These are phyloP conservation scores for Virgularia gustaviana DNA, from an alignment of 92 coral and sea anemone species.

Conservation along the genomic window DNA sequence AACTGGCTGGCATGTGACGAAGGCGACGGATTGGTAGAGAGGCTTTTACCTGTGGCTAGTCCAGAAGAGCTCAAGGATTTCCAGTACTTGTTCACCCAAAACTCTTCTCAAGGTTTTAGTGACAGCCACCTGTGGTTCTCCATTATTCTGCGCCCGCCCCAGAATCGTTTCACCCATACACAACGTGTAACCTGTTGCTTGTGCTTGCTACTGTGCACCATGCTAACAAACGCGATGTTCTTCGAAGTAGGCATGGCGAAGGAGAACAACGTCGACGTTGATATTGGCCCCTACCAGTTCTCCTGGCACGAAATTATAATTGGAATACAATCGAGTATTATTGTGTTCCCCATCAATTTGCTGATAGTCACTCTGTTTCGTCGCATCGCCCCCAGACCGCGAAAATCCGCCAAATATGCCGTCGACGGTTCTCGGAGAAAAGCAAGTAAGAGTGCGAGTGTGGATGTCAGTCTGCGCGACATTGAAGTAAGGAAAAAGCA, in stretches of 20 bases:
- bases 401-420: slow-evolving; percentile 56
- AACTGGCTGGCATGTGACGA: slow-evolving; percentile 98
- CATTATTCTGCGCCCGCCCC: slow-evolving; percentile 89
- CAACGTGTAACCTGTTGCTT: slow-evolving; percentile 92
- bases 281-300: slow-evolving; percentile 70
- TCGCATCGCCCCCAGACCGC: slow-evolving; percentile 65
- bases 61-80: slow-evolving; percentile 89
- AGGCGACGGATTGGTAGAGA: slow-evolving; percentile 95
- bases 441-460: not conserved
- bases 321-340: slow-evolving; percentile 80
- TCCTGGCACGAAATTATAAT: slow-evolving; percentile 80
- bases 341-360: slow-evolving; percentile 91
- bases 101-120: slow-evolving; percentile 79
- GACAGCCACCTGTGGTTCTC: slow-evolving; percentile 98
- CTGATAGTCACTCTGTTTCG: slow-evolving; percentile 77
- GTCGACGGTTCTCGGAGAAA: slow-evolving; percentile 1
- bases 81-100: slow-evolving; percentile 73
- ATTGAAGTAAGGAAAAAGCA: not conserved
- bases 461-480: slow-evolving; percentile 17
- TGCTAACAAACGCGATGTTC: slow-evolving; percentile 90
- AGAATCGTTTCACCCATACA: slow-evolving; percentile 87
- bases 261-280: slow-evolving; percentile 63
- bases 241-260: slow-evolving; percentile 50
- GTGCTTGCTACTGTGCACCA: slow-evolving; percentile 75
- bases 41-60: slow-evolving; percentile 84